Evolutionary conservation across 2,888 invertebrate species (phyloP), one percentile per base, ranked within the genome.

Genomic region (Cynaeus angustus): DNA sequence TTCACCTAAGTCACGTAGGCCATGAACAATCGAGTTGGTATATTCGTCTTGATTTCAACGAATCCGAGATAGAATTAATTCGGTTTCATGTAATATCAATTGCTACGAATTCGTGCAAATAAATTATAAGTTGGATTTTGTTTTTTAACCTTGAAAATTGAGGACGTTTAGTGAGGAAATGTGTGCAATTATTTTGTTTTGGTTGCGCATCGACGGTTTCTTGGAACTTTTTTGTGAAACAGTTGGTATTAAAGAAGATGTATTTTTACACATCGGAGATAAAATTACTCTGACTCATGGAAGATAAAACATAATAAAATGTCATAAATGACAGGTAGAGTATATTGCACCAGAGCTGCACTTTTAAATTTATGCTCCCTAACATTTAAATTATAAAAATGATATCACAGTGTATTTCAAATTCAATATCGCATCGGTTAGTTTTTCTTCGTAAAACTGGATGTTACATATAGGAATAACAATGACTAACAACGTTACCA

Each of bases 1-100:
- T 78, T 78, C 78, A 78, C 78, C 78, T 75, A 77, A 74, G 79
- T 79, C 78, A 78, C 77, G 79, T 77, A 79, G 77, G 73, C 77
- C 73, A 75, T 72, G 75, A 70, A 77, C 71, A 68, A 67, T 72
- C 70, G 66, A 16, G 62, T 30, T 50, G 13, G 59, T 16, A 14
- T 53, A 45, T 41, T 64, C 64, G 53, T 12, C 33, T 52, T 16
- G 28, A 56, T 56, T 26, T 21, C 56, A 43, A 55, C 10, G 12
- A 37, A 38, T 8, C 53, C 16, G n/a, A 45, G 33, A 38, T 45
- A 14, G 52, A 64, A 59, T 59, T 48, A 33, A 59, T 46, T 30
- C 12, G 30, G 12, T 43, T 56, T n/a, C 26, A 56, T 58, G 12
- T 46, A 46, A 28, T 30, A 30, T 59, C 45, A 46, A 16, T 48